phyloP scores from a whole-genome alignment of 2,113 vertebrate species.

The Corynorhinus townsendii region DNA sequence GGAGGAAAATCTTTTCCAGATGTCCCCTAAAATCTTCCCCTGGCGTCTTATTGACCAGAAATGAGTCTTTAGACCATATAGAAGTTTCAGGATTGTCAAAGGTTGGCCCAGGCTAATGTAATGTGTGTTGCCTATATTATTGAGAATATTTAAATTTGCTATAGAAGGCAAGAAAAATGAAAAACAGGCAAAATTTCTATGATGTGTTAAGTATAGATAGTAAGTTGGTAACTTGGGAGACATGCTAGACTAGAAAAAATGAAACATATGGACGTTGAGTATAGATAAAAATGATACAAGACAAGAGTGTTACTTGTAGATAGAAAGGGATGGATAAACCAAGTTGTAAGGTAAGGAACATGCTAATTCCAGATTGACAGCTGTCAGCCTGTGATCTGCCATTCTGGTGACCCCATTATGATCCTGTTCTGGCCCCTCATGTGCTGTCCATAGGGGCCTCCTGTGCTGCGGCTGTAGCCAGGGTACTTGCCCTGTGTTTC shows the following conservation, averaged over 20 bases:
- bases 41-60: neutral
- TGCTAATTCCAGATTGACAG: neutral
- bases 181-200: neutral
- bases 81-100: neutral
- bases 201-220: neutral
- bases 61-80: neutral
- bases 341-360: neutral
- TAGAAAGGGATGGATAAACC: neutral
- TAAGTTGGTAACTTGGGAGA: neutral
- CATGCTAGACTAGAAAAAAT: neutral
- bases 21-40: neutral
- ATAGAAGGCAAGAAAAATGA: slow-evolving; percentile 1
- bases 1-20: neutral
- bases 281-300: neutral
- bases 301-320: neutral
- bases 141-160: neutral
- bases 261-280: neutral
- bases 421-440: neutral
- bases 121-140: neutral
- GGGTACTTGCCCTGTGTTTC: neutral
- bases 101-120: neutral
- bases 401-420: neutral
- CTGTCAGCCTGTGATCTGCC: neutral
- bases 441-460: neutral
- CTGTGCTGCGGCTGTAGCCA: rapidly evolving